A percentile compares a stretch with the other conserved stretches of the same genome.
Conservation (phyloP, 2,888 invertebrate species). For the Cataglyphis cursor region DNA sequence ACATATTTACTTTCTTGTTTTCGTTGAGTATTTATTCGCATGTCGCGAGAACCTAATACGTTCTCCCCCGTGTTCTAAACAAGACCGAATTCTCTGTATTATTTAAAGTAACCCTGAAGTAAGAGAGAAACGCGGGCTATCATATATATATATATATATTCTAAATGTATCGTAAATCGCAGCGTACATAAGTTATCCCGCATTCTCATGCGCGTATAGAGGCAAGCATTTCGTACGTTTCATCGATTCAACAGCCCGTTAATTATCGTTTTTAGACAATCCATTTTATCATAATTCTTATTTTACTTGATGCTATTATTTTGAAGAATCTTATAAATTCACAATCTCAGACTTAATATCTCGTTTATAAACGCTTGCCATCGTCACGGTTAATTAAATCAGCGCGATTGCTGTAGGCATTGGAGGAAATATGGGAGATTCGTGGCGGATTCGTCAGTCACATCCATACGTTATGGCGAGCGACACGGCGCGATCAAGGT, state of each 20-base stretch:
- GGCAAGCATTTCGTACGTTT: slow-evolving; percentile 60
- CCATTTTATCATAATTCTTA: not conserved
- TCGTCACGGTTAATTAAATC: not conserved
- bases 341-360: not conserved
- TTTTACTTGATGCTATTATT: not conserved
- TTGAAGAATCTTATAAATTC: not conserved
- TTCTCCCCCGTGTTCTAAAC: slow-evolving; percentile 71
- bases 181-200: slow-evolving; percentile 63
- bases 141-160: slow-evolving; percentile 76
- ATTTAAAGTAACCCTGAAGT: slow-evolving; percentile 75
- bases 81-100: slow-evolving; percentile 79
- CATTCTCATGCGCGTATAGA: slow-evolving; percentile 49
- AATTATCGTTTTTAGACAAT: not conserved
- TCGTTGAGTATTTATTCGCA: not conserved
- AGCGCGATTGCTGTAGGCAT: not conserved
- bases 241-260: not conserved
- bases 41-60: not conserved
- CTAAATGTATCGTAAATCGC: slow-evolving; percentile 76
- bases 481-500: slow-evolving; percentile 66
- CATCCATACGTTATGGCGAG: slow-evolving; percentile 71
- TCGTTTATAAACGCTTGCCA: not conserved
- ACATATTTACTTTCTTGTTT: not conserved
- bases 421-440: slow-evolving; percentile 3
- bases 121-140: slow-evolving; percentile 50
- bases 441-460: slow-evolving; percentile 10